A percentile compares a stretch with the other conserved stretches of the same genome.
Conservation (phyloP, 2,797 vertebrate genomes). For the Macroramphosus scolopax region DNA sequence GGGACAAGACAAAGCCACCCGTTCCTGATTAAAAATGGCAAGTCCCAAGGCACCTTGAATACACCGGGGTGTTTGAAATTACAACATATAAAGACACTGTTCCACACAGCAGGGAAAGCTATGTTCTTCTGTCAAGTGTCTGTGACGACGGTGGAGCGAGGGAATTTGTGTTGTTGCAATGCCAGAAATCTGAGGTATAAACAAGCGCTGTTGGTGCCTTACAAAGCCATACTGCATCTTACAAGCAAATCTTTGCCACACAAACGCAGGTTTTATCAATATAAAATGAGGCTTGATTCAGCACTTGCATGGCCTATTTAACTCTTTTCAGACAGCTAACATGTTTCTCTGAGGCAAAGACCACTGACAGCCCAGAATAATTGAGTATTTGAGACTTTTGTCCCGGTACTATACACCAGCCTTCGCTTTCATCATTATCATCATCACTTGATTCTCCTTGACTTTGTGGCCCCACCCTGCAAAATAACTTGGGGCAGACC, state of each 20-base stretch:
- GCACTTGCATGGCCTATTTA: constrained; percentile 26
- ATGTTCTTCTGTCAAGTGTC: constrained; percentile 20
- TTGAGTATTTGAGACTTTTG: background rate
- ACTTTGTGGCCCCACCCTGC: too few species aligned
- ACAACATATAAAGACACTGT: constrained; percentile 52
- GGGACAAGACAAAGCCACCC: constrained; percentile 59
- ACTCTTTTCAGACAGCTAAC: too few species aligned
- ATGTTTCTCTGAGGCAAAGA: too few species aligned
- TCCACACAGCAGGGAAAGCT: constrained; percentile 19
- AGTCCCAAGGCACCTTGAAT: constrained; percentile 52
- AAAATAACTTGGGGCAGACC: too few species aligned
- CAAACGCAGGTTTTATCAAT: constrained; percentile 22
- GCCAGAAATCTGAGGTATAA: constrained; percentile 17
- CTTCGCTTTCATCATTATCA: too few species aligned
- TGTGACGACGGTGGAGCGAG: background rate
- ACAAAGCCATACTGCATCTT: constrained; percentile 17
- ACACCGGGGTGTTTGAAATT: constrained; percentile 45
- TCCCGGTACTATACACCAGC: too few species aligned
- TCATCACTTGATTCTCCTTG: constrained; percentile 1
- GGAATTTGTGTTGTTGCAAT: constrained; percentile 23
- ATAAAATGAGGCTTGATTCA: constrained; percentile 20
- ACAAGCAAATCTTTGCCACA: constrained; percentile 15
- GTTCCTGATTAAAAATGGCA: constrained; percentile 66
- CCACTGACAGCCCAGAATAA: background rate
- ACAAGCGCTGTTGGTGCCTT: constrained; percentile 22